Percentiles rank a stretch among this genome's conserved stretches.
Conservation (phyloP, 1,140 invertebrate species). For the Macrobrachium rosenbergii region DNA sequence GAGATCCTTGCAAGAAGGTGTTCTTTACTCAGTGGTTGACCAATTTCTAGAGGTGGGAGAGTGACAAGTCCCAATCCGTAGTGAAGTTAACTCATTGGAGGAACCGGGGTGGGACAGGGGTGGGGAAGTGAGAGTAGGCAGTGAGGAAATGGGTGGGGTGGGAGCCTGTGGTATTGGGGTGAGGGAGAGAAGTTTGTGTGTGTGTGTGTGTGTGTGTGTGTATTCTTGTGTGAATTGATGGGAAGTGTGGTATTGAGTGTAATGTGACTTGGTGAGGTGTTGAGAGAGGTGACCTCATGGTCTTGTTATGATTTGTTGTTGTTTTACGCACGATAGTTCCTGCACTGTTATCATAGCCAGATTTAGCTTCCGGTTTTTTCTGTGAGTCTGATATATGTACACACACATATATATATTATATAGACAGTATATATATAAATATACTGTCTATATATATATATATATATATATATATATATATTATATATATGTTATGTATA, state of each 20-base stretch:
- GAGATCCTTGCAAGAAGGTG: too few species aligned
- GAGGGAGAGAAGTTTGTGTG: neutral
- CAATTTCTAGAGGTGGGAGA: too few species aligned
- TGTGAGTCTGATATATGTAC: too few species aligned
- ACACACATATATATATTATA: too few species aligned
- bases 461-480: too few species aligned
- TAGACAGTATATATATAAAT: too few species aligned
- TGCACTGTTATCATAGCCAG: neutral
- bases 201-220: conserved; percentile 36
- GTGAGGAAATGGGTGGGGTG: neutral
- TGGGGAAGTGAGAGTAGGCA: neutral
- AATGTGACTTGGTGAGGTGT: neutral
- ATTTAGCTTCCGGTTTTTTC: neutral
- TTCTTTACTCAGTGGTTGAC: too few species aligned
- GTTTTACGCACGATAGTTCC: too few species aligned
- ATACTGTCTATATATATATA: too few species aligned
- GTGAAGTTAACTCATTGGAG: neutral
- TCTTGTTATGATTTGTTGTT: neutral
- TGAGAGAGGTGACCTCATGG: neutral
- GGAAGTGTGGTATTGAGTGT: neutral
- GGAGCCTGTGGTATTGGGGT: neutral
- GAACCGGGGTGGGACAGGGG: neutral
- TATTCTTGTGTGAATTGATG: conserved; percentile 21
- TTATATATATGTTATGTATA: too few species aligned
- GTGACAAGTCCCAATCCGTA: too few species aligned